These are phyloP conservation scores for Notiomystis cincta DNA, from an alignment of 2,113 vertebrate genomes.

Conservation along the genomic window DNA sequence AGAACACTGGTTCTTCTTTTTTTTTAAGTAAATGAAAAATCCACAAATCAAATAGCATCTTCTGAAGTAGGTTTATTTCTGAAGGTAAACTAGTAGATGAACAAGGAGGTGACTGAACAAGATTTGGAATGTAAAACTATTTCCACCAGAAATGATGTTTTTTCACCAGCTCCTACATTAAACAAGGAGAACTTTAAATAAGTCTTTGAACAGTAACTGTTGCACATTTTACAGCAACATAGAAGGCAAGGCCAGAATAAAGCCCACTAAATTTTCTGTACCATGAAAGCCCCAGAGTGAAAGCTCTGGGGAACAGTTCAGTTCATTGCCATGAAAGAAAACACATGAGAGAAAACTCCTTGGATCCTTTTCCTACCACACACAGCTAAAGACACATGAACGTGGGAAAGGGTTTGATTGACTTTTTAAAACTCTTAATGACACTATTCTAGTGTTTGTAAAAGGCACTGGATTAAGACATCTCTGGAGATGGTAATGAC, in stretches of 20 bases:
- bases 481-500: not conserved
- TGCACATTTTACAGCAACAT: not conserved
- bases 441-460: not conserved
- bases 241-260: slow-evolving; percentile 4
- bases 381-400: not conserved
- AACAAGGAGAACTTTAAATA: not conserved
- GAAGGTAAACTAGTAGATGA: not conserved
- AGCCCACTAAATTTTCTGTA: not conserved
- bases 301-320: not conserved
- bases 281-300: not conserved
- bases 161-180: not conserved
- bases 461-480: not conserved
- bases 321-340: not conserved
- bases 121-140: not conserved
- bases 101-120: not conserved
- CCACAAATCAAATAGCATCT: not conserved
- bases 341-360: slow-evolving; percentile 10
- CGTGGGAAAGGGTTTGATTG: not conserved
- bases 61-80: not conserved
- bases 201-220: not conserved
- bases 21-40: not conserved
- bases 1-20: not conserved
- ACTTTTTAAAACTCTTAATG: not conserved
- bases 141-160: not conserved
- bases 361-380: slow-evolving; percentile 41